Evolutionary conservation across 2,797 vertebrate genomes (phyloP).

Genomic region (Galaxias olidus): DNA sequence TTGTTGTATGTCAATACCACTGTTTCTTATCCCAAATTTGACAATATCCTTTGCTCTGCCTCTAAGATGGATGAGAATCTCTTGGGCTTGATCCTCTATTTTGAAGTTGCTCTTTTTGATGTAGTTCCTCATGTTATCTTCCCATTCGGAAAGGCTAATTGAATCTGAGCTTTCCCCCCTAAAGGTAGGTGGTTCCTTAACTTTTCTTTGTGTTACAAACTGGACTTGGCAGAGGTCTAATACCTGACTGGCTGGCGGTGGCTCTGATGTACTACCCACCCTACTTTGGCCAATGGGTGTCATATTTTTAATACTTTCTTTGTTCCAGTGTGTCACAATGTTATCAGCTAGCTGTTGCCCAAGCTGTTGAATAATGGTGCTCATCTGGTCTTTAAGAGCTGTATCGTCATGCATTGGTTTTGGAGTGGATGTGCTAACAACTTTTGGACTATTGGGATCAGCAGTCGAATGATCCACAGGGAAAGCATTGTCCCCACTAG

Average conservation of each 20-base stretch:
- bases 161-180: conserved; percentile 14
- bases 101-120: conserved; percentile 10
- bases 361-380: conserved; percentile 14
- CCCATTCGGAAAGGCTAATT: conserved; percentile 15
- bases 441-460: background rate
- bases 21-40: background rate
- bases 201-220: conserved; percentile 2
- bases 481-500: background rate
- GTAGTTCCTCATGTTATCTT: conserved; percentile 18
- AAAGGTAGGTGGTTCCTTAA: conserved; percentile 12
- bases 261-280: background rate
- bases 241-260: no score
- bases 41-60: conserved; percentile 11
- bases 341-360: conserved; percentile 19
- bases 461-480: background rate
- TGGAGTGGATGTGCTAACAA: background rate
- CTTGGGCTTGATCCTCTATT: conserved; percentile 23
- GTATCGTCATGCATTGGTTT: background rate
- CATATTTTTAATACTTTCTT: background rate
- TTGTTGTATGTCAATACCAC: background rate
- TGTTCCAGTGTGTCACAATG: background rate
- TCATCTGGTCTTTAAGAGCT: conserved; percentile 19
- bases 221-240: conserved; percentile 1
- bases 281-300: background rate
- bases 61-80: conserved; percentile 37